Evolutionary conservation across 2,113 vertebrate species (phyloP).

Genomic region (Tyrannus savana): DNA sequence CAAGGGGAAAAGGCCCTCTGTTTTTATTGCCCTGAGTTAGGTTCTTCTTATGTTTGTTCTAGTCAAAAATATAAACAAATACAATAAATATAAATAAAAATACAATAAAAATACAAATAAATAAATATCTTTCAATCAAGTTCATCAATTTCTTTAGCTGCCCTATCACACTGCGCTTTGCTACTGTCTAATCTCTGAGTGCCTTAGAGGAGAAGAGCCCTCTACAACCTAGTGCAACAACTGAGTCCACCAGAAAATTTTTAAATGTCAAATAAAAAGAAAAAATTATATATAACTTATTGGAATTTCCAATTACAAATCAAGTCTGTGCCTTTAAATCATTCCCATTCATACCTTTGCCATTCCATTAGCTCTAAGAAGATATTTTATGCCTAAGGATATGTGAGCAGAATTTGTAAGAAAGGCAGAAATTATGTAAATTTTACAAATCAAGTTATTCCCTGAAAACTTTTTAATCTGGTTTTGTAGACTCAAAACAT

Average conservation of each 20-base stretch:
- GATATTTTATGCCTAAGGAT: not conserved
- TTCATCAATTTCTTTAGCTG: not conserved
- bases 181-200: not conserved
- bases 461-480: not conserved
- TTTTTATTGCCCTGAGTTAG: not conserved
- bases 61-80: not conserved
- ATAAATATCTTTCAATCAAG: not conserved
- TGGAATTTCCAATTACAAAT: not conserved
- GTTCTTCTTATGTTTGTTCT: not conserved
- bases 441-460: not conserved
- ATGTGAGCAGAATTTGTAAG: not conserved
- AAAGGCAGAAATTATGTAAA: not conserved
- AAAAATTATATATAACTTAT: not conserved
- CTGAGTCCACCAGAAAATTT: not conserved
- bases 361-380: not conserved
- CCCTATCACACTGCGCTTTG: not conserved
- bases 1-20: accelerated
- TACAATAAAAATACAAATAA: not conserved
- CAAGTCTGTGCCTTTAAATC: not conserved
- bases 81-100: not conserved
- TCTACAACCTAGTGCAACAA: not conserved
- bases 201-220: not conserved
- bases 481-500: not conserved
- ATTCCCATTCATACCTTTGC: not conserved
- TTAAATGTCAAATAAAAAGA: not conserved